Evolutionary conservation across 2,797 vertebrate genomes (phyloP), one percentile per base, ranked within the genome.

Genomic region (Hipposideros larvatus): DNA sequence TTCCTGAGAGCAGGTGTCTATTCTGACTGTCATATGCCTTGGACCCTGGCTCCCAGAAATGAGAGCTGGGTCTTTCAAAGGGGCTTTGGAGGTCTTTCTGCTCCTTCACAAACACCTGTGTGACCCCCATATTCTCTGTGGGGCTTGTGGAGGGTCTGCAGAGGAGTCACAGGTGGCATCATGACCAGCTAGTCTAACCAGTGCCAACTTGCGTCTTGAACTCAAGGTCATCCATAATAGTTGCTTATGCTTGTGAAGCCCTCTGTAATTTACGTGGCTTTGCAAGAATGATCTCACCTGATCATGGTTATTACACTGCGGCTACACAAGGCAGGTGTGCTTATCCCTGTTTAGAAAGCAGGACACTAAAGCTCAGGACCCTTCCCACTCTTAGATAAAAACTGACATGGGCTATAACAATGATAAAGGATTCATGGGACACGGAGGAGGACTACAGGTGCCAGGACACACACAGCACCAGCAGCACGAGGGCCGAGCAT

Each of bases 201-300:
- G 21, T 55, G 34, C 22, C 10, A 24, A 84, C 37, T 79, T 90
- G 41, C 53, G 63, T 15, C 59, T 51, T 75, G 66, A 96, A 90
- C 65, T 92, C 31, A 26, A 66, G 14, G 55, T 48, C 79, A 57
- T 66, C 51, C 51, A 26, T 34, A 78, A 57, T 57, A 87, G 93
- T 80, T 94, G 43, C 14, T 51, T 51, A 51, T 51, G 48, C 16
- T 65, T 80, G 16, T n/a, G 68, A 92, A 66, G 66, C 11, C 53
- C 77, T 90, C 87, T 74, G 57, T 92, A 77, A 87, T 78, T 73
- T 87, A 87, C 46, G 51, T 37, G 43, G 55, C 75, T 90, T 95
- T 53, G 57, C 66, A 43, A 87, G 61, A 74, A 87, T 88, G 48
- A 93, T 57, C 48, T 94, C 87, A 74, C 31, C 79, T 34, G 34